Evolutionary conservation across 2,888 invertebrate species (phyloP), one percentile per base, ranked within the genome.

Genomic region (Chouioia cunea): DNA sequence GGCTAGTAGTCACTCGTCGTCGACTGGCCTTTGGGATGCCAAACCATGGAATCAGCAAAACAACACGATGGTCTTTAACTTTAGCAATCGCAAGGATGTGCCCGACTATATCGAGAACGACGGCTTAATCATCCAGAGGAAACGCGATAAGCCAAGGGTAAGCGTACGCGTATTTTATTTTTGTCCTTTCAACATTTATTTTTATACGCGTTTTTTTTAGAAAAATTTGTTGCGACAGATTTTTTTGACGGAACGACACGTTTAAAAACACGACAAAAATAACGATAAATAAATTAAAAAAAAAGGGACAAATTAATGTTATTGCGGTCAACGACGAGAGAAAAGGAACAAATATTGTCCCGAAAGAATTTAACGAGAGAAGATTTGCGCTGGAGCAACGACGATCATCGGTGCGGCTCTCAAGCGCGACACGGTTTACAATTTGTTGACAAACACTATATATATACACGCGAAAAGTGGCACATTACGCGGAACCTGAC

Each of bases 31-130:
- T 71, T 85, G 87, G 87, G 86, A 86, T 69, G 85, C 85, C 68
- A 87, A 87, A 72, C 85, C 86, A 22, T 87, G 87, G 86, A 86
- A 85, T 73, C 87, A 90, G 76, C 87, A 89, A 81, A 92, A 91
- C 78, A 92, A 93, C 77, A 89, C 91, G 43, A 91, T 95, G 87
- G 93, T 95, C 76, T 96, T 96, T 88, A 94, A 96, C 88, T 96
- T 96, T 87, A 93, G 92, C 77, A 89, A 91, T 86, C 90, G 93
- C 82, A 93, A 93, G 86, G 93, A 93, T 81, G 94, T 95, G 80
- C 96, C 96, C 62, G 94, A 96, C 89, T 95, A 96, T 87, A 93
- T 96, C 82, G 94, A 94, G 85, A 95, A 95, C 87, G 95, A 96
- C 88, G 94, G 94, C 78, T 89, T 92, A 84, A 89, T 92, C 78